Conservation (phyloP, 2,113 vertebrate genomes). For the Puffinus mauretanicus region DNA sequence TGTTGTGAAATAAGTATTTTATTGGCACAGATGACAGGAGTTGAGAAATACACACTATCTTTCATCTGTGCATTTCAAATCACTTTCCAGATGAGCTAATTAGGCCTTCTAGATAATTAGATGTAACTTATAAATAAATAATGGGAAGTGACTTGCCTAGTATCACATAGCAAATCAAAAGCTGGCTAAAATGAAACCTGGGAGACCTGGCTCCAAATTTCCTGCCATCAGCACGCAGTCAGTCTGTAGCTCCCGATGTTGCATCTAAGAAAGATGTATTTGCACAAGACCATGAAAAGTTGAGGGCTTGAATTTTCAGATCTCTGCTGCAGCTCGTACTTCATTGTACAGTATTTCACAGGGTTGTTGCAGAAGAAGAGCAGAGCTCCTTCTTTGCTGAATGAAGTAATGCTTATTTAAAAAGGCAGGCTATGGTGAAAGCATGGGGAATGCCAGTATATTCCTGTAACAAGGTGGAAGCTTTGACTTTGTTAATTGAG, state of each 20-base stretch:
- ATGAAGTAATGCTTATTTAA: not conserved
- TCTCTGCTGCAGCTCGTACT: not conserved
- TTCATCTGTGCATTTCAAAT: conserved; percentile 43
- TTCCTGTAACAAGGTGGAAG: not conserved
- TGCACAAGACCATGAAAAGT: not conserved
- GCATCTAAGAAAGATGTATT: not conserved
- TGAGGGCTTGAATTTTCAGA: not conserved
- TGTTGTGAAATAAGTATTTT: conserved; percentile 46
- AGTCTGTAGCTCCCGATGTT: not conserved
- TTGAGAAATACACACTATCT: conserved; percentile 25
- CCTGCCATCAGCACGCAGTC: not conserved
- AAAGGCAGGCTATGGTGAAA: not conserved
- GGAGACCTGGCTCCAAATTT: not conserved
- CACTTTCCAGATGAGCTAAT: conserved; percentile 36
- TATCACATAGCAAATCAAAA: conserved; percentile 14
- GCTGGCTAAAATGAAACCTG: not conserved
- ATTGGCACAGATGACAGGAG: conserved; percentile 16
- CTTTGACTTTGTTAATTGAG: not conserved
- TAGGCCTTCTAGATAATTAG: conserved; percentile 36
- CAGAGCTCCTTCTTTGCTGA: not conserved
- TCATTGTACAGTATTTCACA: not conserved
- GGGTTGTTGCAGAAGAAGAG: not conserved
- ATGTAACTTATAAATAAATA: conserved; percentile 34
- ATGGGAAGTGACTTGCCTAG: not conserved
- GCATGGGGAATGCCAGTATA: not conserved